phyloP scores from a whole-genome alignment of 2,888 invertebrate genomes.

The Oxycera nigricornis region DNA sequence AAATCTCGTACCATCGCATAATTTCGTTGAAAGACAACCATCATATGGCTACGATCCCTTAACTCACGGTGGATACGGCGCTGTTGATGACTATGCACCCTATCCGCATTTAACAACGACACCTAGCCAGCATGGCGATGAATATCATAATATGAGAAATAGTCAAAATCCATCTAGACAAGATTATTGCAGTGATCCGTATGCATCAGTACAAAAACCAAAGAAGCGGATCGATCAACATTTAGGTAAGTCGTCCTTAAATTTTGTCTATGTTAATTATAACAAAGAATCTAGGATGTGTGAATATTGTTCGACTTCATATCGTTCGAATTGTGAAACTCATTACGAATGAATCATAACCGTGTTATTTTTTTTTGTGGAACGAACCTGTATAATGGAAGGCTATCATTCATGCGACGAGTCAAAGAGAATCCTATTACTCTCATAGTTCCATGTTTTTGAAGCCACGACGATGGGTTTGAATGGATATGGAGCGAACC shows the following conservation, averaged over 20 bases:
- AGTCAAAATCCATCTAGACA: slow-evolving; percentile 85
- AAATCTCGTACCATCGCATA: slow-evolving; percentile 67
- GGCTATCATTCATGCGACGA: too few relatives aligned
- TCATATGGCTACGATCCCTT: slow-evolving; percentile 80
- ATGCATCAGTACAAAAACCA: slow-evolving; percentile 88
- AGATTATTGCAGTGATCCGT: slow-evolving; percentile 87
- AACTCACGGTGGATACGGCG: slow-evolving; percentile 82
- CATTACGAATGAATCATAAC: too few relatives aligned
- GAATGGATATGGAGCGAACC: too few relatives aligned
- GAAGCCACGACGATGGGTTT: too few relatives aligned
- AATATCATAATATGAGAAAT: slow-evolving; percentile 74
- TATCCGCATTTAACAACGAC: slow-evolving; percentile 79
- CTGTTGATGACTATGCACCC: slow-evolving; percentile 83
- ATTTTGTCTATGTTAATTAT: too few relatives aligned
- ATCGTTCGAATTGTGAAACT: too few relatives aligned
- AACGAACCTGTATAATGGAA: too few relatives aligned
- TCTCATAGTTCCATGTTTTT: too few relatives aligned
- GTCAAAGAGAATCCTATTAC: too few relatives aligned
- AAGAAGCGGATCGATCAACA: slow-evolving; percentile 87
- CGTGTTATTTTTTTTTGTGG: too few relatives aligned
- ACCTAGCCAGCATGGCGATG: slow-evolving; percentile 71
- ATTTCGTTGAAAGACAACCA: slow-evolving; percentile 71
- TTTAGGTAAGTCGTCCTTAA: slow-evolving; percentile 83
- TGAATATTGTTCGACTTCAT: too few relatives aligned
- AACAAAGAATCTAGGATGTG: too few relatives aligned